Base-by-base conservation (phyloP, 2,113 vertebrate genomes). In the Larimichthys crocea region DNA sequence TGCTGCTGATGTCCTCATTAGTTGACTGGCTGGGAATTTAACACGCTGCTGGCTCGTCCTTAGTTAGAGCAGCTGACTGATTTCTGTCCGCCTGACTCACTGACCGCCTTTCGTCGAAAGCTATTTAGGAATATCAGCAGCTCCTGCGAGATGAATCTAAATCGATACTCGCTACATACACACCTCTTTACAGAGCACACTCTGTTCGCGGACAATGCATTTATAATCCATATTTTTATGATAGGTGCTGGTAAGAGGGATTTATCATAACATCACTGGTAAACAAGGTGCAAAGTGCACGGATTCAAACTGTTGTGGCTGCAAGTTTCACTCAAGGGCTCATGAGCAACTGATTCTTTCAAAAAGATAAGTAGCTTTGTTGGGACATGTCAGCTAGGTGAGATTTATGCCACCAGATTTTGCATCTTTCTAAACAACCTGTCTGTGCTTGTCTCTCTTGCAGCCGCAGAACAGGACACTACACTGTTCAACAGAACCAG, bases 391-490 rank as follows among this genome's bases (percentile, higher is more conserved):
- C 2, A 0, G n/a, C 0, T 44, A 31, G 5, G 67, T 15, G 31
- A 31, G 31, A 31, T 31, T 31, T 31, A 5, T 31, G 31, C 31
- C 6, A 9, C 35, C 35, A 40, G 35, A 40, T 40, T 65, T 68
- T n/a, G 9, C 52, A 0, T 24, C 14, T 48, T 19, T 48, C 20
- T 31, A 20, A 4, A 17, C 42, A 1, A 24, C 10, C 52, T 24
- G 12, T 46, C 24, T 50, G 19, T 70, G 0, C 74, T 26, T 83
- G 59, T 89, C 9, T 87, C n/a, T 59, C 48, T 71, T 24, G 5
- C 15, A 92, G 91, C 64, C 84, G 89, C 60, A 88, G 73, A 64
- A 82, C 90, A 3, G 92, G 92, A 64, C 89, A 94, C 29, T 92
- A 92, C 82, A 81, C 72, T 10, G 66, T 93, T 31, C 89, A 89